phyloP scores from a whole-genome alignment of 2,797 vertebrate genomes.

The Salmo trutta region DNA sequence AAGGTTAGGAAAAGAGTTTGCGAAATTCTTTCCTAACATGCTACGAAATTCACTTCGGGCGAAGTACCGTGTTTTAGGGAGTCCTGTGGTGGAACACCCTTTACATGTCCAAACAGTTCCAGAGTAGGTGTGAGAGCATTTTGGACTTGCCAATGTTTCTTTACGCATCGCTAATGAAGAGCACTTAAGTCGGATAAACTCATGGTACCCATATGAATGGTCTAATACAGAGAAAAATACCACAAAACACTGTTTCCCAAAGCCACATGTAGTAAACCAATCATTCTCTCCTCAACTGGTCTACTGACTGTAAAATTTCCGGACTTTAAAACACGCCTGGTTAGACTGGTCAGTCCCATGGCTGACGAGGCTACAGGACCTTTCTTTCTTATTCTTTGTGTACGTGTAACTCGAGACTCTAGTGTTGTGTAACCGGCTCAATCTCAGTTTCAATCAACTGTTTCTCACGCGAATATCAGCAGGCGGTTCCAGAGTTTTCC shows the following conservation, averaged over 20 bases:
- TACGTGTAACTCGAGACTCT: too few relatives aligned
- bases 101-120: not conserved
- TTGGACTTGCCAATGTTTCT: too few relatives aligned
- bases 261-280: not conserved
- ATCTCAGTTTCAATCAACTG: constrained; percentile 29
- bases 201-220: not conserved
- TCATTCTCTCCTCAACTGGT: not conserved
- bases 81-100: not conserved
- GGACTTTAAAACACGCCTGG: not conserved
- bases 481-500: not conserved
- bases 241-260: too few relatives aligned
- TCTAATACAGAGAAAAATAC: not conserved
- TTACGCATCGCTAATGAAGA: too few relatives aligned
- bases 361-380: not conserved
- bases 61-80: too few relatives aligned
- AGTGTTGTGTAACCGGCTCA: not conserved
- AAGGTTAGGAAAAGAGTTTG: too few relatives aligned
- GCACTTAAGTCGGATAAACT: not conserved
- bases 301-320: not conserved
- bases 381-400: not conserved
- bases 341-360: not conserved
- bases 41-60: too few relatives aligned
- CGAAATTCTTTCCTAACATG: too few relatives aligned
- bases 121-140: not conserved
- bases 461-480: constrained; percentile 48